These are phyloP conservation scores for Melanostoma scalare DNA, from an alignment of 2,888 invertebrate genomes.

Conservation along the genomic window DNA sequence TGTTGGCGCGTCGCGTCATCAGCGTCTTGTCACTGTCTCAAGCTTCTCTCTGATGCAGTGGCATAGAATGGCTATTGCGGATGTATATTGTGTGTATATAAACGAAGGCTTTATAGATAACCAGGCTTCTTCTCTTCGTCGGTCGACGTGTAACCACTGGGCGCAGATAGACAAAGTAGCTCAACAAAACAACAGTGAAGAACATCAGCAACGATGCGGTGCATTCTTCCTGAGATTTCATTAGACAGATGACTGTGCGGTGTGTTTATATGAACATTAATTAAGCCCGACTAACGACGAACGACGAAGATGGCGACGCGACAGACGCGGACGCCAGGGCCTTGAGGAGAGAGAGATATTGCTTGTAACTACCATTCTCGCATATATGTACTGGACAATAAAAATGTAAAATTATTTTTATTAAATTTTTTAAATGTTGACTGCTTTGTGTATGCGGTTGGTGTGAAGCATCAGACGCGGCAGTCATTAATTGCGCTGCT, in stretches of 20 bases:
- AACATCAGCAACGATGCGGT: slow-evolving; percentile 35
- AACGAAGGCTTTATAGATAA: slow-evolving; percentile 61
- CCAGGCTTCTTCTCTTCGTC: slow-evolving; percentile 35
- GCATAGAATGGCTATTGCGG: slow-evolving; percentile 27
- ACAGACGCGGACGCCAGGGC: slow-evolving; percentile 31
- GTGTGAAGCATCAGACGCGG: slow-evolving; percentile 31
- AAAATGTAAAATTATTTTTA: slow-evolving; percentile 67
- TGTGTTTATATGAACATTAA: slow-evolving; percentile 64
- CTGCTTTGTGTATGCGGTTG: slow-evolving; percentile 22
- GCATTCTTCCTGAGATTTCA: slow-evolving; percentile 70
- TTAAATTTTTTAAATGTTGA: slow-evolving; percentile 62
- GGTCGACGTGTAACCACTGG: background rate
- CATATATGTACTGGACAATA: slow-evolving; percentile 49
- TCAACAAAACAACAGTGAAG: slow-evolving; percentile 6
- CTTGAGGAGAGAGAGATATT: slow-evolving; percentile 15
- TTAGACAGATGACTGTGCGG: slow-evolving; percentile 66
- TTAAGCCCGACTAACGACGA: slow-evolving; percentile 64
- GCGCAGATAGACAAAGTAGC: slow-evolving; percentile 46
- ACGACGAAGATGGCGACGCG: slow-evolving; percentile 33
- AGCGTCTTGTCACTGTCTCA: slow-evolving; percentile 56
- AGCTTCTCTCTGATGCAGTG: background rate
- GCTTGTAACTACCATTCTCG: slow-evolving; percentile 27
- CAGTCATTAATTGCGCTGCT: slow-evolving; percentile 51
- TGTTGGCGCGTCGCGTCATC: slow-evolving; percentile 49
- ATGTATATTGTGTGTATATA: too few species aligned